Evolutionary conservation across 2,113 vertebrate genomes (phyloP).

Genomic region (Phrynosoma blainvillii): DNA sequence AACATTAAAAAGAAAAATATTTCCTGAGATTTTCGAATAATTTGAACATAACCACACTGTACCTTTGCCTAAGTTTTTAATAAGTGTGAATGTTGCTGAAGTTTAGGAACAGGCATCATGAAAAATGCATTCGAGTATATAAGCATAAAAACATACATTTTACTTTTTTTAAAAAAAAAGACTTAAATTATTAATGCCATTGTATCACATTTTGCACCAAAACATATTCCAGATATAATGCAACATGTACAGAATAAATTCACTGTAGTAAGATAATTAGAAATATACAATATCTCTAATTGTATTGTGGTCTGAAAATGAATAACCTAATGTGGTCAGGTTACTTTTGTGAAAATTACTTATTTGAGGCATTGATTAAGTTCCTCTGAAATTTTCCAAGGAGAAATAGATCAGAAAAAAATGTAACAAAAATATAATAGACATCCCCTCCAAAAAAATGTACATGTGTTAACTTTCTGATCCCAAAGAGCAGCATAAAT

Average conservation of each 20-base stretch:
- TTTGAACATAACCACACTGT: constrained; percentile 33
- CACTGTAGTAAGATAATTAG: constrained; percentile 66
- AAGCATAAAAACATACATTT: constrained; percentile 51
- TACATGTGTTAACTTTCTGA: background rate
- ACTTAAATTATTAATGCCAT: constrained; percentile 58
- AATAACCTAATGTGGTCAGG: background rate
- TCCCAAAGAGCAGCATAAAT: background rate
- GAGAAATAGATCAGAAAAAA: constrained; percentile 25
- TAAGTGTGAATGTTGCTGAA: constrained; percentile 59
- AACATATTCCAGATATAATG: constrained; percentile 61
- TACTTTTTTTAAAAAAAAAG: constrained; percentile 54
- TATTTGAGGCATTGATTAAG: constrained; percentile 34
- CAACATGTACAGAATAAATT: constrained; percentile 62
- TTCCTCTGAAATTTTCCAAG: constrained; percentile 31
- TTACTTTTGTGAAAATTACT: constrained; percentile 43
- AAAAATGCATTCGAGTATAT: constrained; percentile 2
- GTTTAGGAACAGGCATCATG: constrained; percentile 52
- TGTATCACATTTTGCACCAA: constrained; percentile 40
- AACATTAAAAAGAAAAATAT: constrained; percentile 46
- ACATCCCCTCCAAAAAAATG: background rate
- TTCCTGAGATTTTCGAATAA: constrained; percentile 52
- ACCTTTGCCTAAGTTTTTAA: constrained; percentile 43
- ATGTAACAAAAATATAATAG: background rate
- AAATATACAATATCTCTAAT: constrained; percentile 64
- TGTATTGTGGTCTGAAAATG: constrained; percentile 50